Base-by-base conservation (phyloP, 1,140 invertebrate genomes). In the Babylonia areolata region DNA sequence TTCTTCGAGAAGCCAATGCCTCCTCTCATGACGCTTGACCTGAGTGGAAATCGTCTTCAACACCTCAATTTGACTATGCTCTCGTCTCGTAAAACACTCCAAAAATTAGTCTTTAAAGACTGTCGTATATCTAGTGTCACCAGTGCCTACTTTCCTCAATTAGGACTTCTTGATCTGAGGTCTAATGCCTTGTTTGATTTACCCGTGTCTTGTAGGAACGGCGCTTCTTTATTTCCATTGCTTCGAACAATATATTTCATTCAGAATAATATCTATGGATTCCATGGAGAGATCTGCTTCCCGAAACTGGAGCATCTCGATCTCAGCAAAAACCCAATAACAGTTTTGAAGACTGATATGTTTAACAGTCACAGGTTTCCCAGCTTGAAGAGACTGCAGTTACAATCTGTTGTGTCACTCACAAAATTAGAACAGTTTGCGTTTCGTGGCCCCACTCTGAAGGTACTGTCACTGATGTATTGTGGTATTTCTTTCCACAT, bases 391-490 rank as follows among this genome's bases (percentile, higher is more conserved):
- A 2, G 3, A 77, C 37, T 77, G 33, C 5, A 9, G 11, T 15
- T 77, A 6, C 3, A 28, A 31, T 28, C 35, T 37, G 31, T 40
- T 17, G 2, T 35, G 15, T 40, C 35, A 15, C 17, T 37, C 20
- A 39, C 2, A 17, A 37, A 31, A 6, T 37, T 82, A 11, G 0
- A 69, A n/a, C 17, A 39, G 35, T 37, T 0, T 69, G 81, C 81
- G 2, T 82, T 82, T 31, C n/a, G 35, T 20, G 69, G 33, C 40
- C 1, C 28, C 20, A 35, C 33, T 12, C 35, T 82, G 54, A 15
- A 9, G 11, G n/a, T n/a, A n/a, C n/a, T 80, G 31, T 54, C 40
- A n/a, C 9, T 80, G 78, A 80, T 80, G 78, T 80, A 80, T 23
- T 54, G 46, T 31, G 33, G 40, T 40, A 54, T 80, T 11, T 17